Percentiles rank a stretch among this genome's conserved stretches.
Evolutionary conservation across 2,113 vertebrate species (phyloP).

Genomic region (Gobiocypris rarus): DNA sequence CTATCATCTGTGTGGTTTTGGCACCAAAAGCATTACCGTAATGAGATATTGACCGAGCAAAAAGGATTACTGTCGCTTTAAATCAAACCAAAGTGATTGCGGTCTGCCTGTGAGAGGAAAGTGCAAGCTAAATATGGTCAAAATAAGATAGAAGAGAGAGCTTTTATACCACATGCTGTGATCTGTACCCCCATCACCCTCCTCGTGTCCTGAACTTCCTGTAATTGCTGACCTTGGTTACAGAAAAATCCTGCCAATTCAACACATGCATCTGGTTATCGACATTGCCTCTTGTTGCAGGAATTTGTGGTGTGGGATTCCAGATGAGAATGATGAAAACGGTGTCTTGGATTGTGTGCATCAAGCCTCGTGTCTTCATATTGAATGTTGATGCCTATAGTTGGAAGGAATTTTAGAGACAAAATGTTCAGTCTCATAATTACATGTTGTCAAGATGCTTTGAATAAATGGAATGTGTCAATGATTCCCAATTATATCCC

Average conservation of each 20-base stretch:
- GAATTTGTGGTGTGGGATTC: slow-evolving; percentile 44
- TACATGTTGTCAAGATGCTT: neutral
- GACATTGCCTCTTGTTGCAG: neutral
- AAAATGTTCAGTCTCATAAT: neutral
- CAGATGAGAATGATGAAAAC: slow-evolving; percentile 40
- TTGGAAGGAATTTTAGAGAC: slow-evolving; percentile 1
- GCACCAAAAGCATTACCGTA: slow-evolving; percentile 54
- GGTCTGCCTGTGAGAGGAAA: slow-evolving; percentile 46
- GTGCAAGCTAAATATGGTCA: slow-evolving; percentile 29
- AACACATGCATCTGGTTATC: slow-evolving; percentile 54
- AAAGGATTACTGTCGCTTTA: slow-evolving; percentile 67
- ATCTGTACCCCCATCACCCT: slow-evolving; percentile 32
- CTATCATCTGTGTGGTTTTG: slow-evolving; percentile 57
- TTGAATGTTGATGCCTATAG: neutral
- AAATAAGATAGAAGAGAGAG: slow-evolving; percentile 16
- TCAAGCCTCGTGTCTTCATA: neutral
- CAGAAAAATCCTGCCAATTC: slow-evolving; percentile 51
- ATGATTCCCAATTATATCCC: neutral
- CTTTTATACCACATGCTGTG: slow-evolving; percentile 4
- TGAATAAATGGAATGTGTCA: no score
- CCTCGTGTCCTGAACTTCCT: slow-evolving; percentile 49
- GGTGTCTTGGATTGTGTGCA: slow-evolving; percentile 16
- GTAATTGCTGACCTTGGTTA: slow-evolving; percentile 59
- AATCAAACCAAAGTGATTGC: slow-evolving; percentile 58
- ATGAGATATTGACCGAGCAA: slow-evolving; percentile 61